Base-by-base conservation (phyloP, 2,113 vertebrate species). In the Arizona elegans region DNA sequence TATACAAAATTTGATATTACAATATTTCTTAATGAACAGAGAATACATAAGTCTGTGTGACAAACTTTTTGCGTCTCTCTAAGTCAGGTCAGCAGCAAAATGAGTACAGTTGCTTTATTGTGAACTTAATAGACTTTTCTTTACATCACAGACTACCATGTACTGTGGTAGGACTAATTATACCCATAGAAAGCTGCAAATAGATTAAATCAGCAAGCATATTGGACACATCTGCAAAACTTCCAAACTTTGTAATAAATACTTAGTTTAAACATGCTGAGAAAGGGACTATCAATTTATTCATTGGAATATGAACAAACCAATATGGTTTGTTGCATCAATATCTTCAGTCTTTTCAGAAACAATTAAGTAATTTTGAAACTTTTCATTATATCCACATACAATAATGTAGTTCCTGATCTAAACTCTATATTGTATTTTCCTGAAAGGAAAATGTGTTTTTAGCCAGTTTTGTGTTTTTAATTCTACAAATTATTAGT, bases 21-120 rank as follows among this genome's bases (percentile, higher is more conserved):
- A 96, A 95, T 96, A 96, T 95, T 96, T 58, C 1, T 19, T 95
- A 90, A 93, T 95, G 94, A 92, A 92, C 94, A 95, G 91, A 93
- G 92, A 91, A 93, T 54, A 29, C 8, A 81, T 93, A 93, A 94
- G 70, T 90, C 88, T 88, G 88, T 50, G 43, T 50, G 43, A 9
- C 52, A 59, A 70, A 87, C 92, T 96, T 75, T 94, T 91, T 21
- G 26, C 55, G 90, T 93, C 81, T 96, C 70, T 95, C 58, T 55
- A 81, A 52, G 3, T 81, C 88, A 91, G 93, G 93, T 95, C 91
- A 87, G 10, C 8, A 95, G 70, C 87, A 91, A 96, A 95, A 94
- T 50, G 38, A 91, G n/a, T 55, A 88, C 92, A 56, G 15, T 86
- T 87, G 17, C 62, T 91, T 90, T 81, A 23, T 8, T 91, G 3